Percentiles rank a stretch among this genome's conserved stretches.
phyloP scores from a whole-genome alignment of 2,113 vertebrate genomes.

The Anhinga anhinga region DNA sequence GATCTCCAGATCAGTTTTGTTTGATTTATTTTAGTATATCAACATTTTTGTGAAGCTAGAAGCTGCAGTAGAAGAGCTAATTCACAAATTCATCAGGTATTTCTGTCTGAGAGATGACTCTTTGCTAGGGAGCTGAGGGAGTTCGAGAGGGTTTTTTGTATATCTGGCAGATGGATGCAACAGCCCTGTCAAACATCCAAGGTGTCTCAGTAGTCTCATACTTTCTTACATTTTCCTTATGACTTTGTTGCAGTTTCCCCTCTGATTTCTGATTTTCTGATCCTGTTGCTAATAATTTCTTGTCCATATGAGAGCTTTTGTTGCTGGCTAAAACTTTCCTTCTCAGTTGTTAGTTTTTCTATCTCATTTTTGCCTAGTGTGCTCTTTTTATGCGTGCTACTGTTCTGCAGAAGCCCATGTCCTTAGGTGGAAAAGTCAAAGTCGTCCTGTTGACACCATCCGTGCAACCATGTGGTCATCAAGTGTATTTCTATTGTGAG shows the following conservation, averaged over 20 bases:
- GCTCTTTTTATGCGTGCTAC: neutral
- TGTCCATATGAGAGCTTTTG: neutral
- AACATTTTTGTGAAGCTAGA: neutral
- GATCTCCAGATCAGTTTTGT: neutral
- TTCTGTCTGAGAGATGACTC: neutral
- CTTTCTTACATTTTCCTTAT: neutral
- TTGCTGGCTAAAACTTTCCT: neutral
- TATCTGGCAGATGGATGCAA: neutral
- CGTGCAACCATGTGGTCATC: neutral
- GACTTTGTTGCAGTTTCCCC: neutral
- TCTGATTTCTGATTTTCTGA: neutral
- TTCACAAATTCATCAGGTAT: neutral
- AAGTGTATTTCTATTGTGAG: neutral
- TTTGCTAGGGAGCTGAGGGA: neutral
- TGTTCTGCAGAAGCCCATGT: neutral
- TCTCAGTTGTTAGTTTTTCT: neutral
- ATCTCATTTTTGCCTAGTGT: neutral
- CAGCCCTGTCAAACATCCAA: neutral
- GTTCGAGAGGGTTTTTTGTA: neutral
- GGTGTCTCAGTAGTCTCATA: neutral
- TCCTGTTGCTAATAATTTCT: neutral
- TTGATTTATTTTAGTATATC: neutral
- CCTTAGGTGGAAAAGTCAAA: neutral
- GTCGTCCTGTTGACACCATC: neutral
- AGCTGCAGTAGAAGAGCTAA: neutral